phyloP scores from a whole-genome alignment of 2,888 invertebrate species.

The Candidula unifasciata region DNA sequence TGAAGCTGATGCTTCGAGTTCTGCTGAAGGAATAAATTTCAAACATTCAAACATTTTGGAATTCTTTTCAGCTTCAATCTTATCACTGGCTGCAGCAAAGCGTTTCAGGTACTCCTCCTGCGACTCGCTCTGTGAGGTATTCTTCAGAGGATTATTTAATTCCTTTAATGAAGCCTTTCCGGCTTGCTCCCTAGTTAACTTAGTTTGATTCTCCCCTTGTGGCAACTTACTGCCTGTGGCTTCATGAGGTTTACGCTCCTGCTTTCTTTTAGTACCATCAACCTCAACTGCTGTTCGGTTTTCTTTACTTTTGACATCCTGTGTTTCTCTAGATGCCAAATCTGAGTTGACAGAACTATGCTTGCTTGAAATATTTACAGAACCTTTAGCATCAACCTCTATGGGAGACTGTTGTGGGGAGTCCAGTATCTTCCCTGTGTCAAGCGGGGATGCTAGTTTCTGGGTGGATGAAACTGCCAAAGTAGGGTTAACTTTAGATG shows the following conservation, averaged over 20 bases:
- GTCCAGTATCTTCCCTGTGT: too few relatives aligned
- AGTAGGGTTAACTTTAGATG: too few relatives aligned
- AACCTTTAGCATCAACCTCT: neutral
- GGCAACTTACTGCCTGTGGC: neutral
- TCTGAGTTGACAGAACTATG: neutral
- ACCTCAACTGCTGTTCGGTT: neutral
- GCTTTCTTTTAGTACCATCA: neutral
- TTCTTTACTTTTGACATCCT: neutral
- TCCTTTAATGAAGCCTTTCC: too few relatives aligned
- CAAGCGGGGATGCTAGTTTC: too few relatives aligned
- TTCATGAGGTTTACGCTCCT: neutral
- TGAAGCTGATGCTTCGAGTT: neutral
- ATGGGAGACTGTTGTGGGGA: too few relatives aligned
- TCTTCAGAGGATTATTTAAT: neutral
- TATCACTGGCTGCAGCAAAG: neutral
- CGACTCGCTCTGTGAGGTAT: neutral
- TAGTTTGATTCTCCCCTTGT: neutral
- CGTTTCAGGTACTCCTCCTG: slow-evolving; percentile 1
- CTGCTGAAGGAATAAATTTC: neutral
- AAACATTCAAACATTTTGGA: neutral
- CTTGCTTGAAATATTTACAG: neutral
- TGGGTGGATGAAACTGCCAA: too few relatives aligned
- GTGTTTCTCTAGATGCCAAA: neutral
- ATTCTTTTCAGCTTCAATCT: neutral
- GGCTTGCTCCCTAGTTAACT: too few relatives aligned